phyloP scores from a whole-genome alignment of 2,888 invertebrate genomes.

The Polyploca ridens region DNA sequence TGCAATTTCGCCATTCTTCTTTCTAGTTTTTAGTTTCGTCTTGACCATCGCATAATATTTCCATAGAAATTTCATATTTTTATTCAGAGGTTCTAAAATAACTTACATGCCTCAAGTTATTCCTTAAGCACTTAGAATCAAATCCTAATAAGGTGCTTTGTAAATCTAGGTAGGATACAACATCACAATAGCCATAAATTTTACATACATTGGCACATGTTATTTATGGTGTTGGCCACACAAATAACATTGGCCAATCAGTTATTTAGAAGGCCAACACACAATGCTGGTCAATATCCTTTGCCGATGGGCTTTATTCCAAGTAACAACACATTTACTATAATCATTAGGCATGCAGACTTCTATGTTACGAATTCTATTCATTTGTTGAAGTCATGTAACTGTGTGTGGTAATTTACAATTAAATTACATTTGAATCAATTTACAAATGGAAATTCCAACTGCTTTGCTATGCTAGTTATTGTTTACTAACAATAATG shows the following conservation, averaged over 20 bases:
- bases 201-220: background rate
- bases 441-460: background rate
- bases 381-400: background rate
- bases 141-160: too few species aligned
- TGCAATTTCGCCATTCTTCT: too few species aligned
- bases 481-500: background rate
- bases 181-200: background rate
- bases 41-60: too few species aligned
- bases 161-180: too few species aligned
- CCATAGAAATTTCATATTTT: too few species aligned
- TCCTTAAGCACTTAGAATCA: too few species aligned
- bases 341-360: background rate
- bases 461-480: background rate
- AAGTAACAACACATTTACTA: background rate
- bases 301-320: background rate
- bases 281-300: constrained; percentile 1
- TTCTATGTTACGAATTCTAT: constrained; percentile 1
- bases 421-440: too few species aligned
- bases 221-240: background rate
- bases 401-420: too few species aligned
- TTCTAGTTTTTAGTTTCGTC: too few species aligned
- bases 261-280: constrained; percentile 7
- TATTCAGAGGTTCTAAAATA: too few species aligned
- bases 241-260: background rate
- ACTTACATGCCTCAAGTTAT: too few species aligned